phyloP scores from a whole-genome alignment of 2,888 invertebrate species.

The Ectemnius lituratus region DNA sequence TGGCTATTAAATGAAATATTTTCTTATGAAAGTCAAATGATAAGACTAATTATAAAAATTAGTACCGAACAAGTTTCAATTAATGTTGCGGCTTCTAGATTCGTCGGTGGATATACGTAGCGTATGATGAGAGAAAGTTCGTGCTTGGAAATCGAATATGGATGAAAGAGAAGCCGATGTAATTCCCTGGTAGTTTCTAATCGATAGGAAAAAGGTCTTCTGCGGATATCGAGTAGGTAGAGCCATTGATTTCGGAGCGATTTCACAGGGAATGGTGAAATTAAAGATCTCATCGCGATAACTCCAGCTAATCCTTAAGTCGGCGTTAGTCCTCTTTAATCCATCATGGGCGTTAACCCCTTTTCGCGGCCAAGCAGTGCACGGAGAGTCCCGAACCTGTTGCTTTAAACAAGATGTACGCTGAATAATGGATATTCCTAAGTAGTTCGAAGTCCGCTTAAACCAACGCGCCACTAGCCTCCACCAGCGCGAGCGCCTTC shows the following conservation, averaged over 20 bases:
- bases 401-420: conserved; percentile 72
- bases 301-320: conserved; percentile 65
- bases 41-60: too few species aligned
- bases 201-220: too few species aligned
- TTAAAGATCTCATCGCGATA: conserved; percentile 50
- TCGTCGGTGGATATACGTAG: too few species aligned
- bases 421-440: conserved; percentile 73
- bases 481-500: conserved; percentile 35
- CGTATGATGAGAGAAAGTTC: too few species aligned
- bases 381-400: conserved; percentile 67
- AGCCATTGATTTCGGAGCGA: too few species aligned
- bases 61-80: too few species aligned
- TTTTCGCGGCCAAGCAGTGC: conserved; percentile 50
- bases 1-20: neutral
- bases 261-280: conserved; percentile 35
- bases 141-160: too few species aligned
- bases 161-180: too few species aligned
- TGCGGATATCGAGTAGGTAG: too few species aligned
- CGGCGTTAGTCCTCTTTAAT: conserved; percentile 68
- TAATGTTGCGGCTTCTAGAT: too few species aligned
- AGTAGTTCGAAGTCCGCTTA: conserved; percentile 65
- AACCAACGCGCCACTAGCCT: conserved; percentile 40
- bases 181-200: too few species aligned
- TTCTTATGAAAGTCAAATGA: too few species aligned
- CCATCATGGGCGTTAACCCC: conserved; percentile 71